phyloP scores from a whole-genome alignment of 2,888 invertebrate genomes.

The Leptinotarsa rubiginosa region DNA sequence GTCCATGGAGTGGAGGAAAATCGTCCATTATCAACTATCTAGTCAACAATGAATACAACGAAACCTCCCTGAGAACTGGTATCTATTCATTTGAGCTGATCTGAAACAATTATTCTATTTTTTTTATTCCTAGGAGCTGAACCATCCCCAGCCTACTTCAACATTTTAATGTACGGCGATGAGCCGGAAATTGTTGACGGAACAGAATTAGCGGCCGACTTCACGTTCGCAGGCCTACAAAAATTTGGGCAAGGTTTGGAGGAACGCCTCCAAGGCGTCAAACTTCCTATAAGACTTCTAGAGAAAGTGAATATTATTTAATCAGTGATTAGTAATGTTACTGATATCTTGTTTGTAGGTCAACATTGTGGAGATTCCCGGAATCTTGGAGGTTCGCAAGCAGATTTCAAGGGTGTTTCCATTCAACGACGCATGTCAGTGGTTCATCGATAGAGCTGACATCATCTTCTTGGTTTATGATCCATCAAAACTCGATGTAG shows the following conservation, averaged over 20 bases:
- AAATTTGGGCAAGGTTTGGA: conserved; percentile 95
- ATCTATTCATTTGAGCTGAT: conserved; percentile 43
- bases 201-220: conserved; percentile 93
- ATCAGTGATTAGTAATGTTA: background rate
- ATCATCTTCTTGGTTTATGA: conserved; percentile 96
- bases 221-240: conserved; percentile 92
- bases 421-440: conserved; percentile 95
- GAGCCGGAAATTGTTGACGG: conserved; percentile 89
- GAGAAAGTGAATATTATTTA: conserved; percentile 76
- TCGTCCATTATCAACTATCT: conserved; percentile 94
- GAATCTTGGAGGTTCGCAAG: conserved; percentile 92
- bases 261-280: conserved; percentile 85
- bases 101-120: conserved; percentile 24
- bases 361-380: conserved; percentile 95
- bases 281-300: conserved; percentile 83
- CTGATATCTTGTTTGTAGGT: conserved; percentile 71
- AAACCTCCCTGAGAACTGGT: conserved; percentile 89
- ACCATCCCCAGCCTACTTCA: conserved; percentile 93
- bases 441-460: conserved; percentile 97
- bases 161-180: conserved; percentile 90
- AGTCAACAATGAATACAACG: conserved; percentile 86
- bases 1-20: conserved; percentile 97
- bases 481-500: conserved; percentile 94
- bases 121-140: conserved; percentile 79
- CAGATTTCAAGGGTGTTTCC: conserved; percentile 93